Conservation (phyloP, 2,797 vertebrate genomes). For the Protosalanx chinensis region DNA sequence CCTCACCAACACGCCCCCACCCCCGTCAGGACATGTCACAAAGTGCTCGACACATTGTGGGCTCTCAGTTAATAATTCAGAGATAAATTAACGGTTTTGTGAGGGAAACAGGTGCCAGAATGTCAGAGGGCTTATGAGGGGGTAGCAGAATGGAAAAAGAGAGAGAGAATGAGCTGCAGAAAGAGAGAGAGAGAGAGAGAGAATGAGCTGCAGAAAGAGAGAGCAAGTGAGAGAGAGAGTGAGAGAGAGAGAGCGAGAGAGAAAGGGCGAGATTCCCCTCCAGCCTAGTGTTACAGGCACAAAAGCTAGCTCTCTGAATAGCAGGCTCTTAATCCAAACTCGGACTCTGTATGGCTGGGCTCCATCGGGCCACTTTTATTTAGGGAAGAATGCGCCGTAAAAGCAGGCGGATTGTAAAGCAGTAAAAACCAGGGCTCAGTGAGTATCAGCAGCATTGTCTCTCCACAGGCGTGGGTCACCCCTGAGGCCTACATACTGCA, state of each 20-base stretch:
- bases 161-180: slow-evolving; percentile 23
- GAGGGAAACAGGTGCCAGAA: slow-evolving; percentile 72
- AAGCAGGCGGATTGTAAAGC: slow-evolving; percentile 53
- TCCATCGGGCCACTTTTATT: slow-evolving; percentile 51
- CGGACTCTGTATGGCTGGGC: slow-evolving; percentile 43
- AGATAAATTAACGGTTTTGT: slow-evolving; percentile 72
- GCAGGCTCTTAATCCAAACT: slow-evolving; percentile 68
- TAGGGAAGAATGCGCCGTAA: slow-evolving; percentile 39
- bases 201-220: slow-evolving; percentile 19
- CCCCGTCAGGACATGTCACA: slow-evolving; percentile 67
- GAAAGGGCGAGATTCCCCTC: slow-evolving; percentile 15
- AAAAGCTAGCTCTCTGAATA: slow-evolving; percentile 67
- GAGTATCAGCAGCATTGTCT: slow-evolving; percentile 67
- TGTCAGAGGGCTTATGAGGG: slow-evolving; percentile 61
- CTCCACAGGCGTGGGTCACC: slow-evolving; percentile 53
- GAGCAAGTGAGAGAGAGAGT: neutral
- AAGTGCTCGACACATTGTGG: slow-evolving; percentile 64
- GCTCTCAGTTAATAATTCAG: slow-evolving; percentile 74
- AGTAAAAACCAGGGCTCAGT: slow-evolving; percentile 68
- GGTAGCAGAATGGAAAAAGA: slow-evolving; percentile 34
- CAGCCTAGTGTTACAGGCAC: slow-evolving; percentile 53
- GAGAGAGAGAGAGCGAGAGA: slow-evolving; percentile 6
- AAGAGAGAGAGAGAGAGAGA: slow-evolving; percentile 16
- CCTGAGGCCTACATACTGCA: slow-evolving; percentile 54
- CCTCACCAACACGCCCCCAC: slow-evolving; percentile 17